Percentiles rank a stretch among this genome's conserved stretches.
These are phyloP conservation scores for Chelidonichthys spinosus DNA, from an alignment of 2,797 vertebrate genomes.

Conservation along the genomic window DNA sequence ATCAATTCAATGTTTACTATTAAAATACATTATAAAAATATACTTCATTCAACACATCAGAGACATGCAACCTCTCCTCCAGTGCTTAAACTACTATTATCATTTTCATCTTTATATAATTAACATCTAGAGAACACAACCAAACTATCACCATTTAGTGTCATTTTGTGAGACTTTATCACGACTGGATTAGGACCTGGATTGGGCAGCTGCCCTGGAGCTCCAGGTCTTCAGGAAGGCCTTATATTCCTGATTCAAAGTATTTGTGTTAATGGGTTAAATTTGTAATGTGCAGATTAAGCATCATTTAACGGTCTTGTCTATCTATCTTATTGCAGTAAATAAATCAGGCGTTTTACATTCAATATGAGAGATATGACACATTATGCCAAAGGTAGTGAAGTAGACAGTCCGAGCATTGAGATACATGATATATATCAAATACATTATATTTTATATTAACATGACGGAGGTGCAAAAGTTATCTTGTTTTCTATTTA, in stretches of 20 bases:
- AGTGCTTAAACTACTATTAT: no score
- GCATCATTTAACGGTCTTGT: not conserved
- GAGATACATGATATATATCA: not conserved
- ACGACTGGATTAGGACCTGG: not conserved
- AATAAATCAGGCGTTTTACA: not conserved
- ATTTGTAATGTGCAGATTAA: not conserved
- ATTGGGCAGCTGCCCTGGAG: not conserved
- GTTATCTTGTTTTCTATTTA: no score
- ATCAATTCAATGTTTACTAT: not conserved
- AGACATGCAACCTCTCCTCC: no score
- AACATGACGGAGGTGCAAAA: not conserved
- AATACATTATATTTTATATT: not conserved
- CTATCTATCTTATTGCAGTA: not conserved
- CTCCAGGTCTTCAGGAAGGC: not conserved
- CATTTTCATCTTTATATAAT: not conserved
- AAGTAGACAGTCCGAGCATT: not conserved
- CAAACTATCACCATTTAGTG: not conserved
- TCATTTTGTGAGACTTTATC: not conserved
- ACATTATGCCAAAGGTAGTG: not conserved
- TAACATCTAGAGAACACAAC: not conserved
- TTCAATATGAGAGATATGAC: not conserved
- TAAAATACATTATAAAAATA: not conserved
- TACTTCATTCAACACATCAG: no score
- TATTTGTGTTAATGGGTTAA: no score
- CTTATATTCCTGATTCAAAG: no score